These are phyloP conservation scores for Macropis europaea DNA, from an alignment of 2,888 invertebrate genomes.

Conservation along the genomic window DNA sequence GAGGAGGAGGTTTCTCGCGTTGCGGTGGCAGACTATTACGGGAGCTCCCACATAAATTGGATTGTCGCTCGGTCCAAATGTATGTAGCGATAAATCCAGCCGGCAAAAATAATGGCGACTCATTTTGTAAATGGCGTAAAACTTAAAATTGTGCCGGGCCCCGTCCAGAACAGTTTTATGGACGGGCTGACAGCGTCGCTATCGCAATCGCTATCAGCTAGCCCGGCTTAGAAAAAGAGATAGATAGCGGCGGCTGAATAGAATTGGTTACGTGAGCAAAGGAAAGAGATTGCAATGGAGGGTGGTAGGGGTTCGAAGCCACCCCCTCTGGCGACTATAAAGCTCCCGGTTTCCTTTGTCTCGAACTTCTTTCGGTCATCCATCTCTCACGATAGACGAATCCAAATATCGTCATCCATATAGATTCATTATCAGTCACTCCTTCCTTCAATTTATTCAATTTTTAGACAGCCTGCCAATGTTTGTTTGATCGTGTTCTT, in stretches of 20 bases:
- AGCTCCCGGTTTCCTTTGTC: conserved; percentile 28
- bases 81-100: conserved; percentile 78
- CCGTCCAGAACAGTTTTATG: conserved; percentile 62
- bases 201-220: conserved; percentile 63
- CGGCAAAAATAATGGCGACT: conserved; percentile 78
- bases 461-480: no score
- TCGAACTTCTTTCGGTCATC: conserved; percentile 1
- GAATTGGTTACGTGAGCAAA: conserved; percentile 56
- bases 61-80: conserved; percentile 75
- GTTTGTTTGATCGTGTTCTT: no score
- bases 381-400: conserved; percentile 10
- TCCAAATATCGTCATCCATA: conserved; percentile 79
- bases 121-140: conserved; percentile 80
- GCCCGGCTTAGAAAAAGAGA: conserved; percentile 56
- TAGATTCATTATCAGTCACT: no score
- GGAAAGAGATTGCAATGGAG: conserved; percentile 43
- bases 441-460: conserved; percentile 26
- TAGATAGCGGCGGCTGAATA: conserved; percentile 46
- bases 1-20: conserved; percentile 71
- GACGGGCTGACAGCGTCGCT: conserved; percentile 65
- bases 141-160: conserved; percentile 75
- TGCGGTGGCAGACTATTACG: conserved; percentile 78
- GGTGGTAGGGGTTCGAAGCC: conserved; percentile 3
- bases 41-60: conserved; percentile 78
- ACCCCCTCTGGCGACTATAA: conserved; percentile 39